Evolutionary conservation across 2,888 invertebrate species (phyloP), one percentile per base, ranked within the genome.

Genomic region (Phengaris arion): DNA sequence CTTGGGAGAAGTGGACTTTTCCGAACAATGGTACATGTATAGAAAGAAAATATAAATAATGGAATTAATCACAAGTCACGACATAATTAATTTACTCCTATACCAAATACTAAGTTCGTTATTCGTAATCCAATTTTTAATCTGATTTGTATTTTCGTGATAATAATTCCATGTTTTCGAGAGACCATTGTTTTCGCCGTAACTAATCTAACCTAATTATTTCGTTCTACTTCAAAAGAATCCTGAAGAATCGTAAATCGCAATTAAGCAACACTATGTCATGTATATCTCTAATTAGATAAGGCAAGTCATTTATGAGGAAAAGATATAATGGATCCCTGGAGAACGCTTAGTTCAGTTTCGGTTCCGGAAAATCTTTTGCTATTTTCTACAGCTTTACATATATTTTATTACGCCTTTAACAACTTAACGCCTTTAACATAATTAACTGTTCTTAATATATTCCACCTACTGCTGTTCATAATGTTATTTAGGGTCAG

Each of bases 121-220:
- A 64, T 55, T 6, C n/a, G 2, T 10, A 12, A 64, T 1, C 2
- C 35, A 45, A 64, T 45, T 12, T 12, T 64, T 6, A 52, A 12
- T 52, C 52, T 35, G 35, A 64, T 35, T 64, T 64, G 64, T 12
- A 45, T 64, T 64, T 35, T 45, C 13, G 64, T 35, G 64, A 35
- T 35, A 64, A 13, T 45, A 64, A 64, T 52, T 12, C 9, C 64
- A 35, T 64, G 35, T 64, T 64, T 64, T 64, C 45, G 64, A 64
- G 64, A 35, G 64, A 35, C 35, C 64, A 45, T 64, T 64, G 64
- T 64, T 45, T 64, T 64, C 64, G 6, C 12, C 35, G 64, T 13
- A 64, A 64, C 64, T 64, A 45, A 45, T 35, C 35, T 64, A 35
- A 64, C 64, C 64, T 64, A 35, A 64, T 64, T 64, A 45, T 64